Base-by-base conservation (phyloP, 2,113 vertebrate genomes). In the Scortum barcoo region DNA sequence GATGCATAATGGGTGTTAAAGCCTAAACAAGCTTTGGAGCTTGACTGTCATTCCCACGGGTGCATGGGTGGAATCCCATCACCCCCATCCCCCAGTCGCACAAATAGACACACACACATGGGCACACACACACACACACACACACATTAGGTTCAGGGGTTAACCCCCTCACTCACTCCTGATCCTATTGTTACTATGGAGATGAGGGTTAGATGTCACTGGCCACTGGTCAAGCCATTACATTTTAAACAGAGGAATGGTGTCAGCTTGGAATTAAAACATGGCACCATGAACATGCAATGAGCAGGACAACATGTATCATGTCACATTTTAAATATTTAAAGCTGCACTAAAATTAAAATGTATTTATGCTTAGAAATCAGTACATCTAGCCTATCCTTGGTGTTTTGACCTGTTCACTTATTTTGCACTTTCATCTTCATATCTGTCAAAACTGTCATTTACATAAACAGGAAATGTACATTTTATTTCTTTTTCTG, bases 101-200 rank as follows among this genome's bases (percentile, higher is more conserved):
- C 76, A 86, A 66, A 85, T 63, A 70, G 86, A 85, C 78, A 84
- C 44, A 17, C 44, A 48, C 44, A 48, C 66, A 58, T 46, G 44
- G n/a, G 79, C 53, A 66, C 69, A 51, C 69, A 58, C 82, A 86
- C 74, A 57, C 53, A 72, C 62, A 78, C 70, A 57, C 56, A 53
- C 30, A 86, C 72, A 86, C 72, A 57, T 46, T 67, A 88, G 92
- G 88, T 90, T 68, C n/a, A 90, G 79, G 84, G 93, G 93, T 93
- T 88, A 94, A 92, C 90, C 90, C 87, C 88, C 90, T 84, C 78
- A 57, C 90, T 84, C 78, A 57, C 74, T 76, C 30, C 73, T 60
- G 33, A 50, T 76, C 9, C 74, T 51, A 89, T 94, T 93, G 93
- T 95, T 85, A 74, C 80, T 91, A 93, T 94, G 93, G 89, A 91